Evolutionary conservation across 2,888 invertebrate species (phyloP).

Genomic region (Leucoma salicis): DNA sequence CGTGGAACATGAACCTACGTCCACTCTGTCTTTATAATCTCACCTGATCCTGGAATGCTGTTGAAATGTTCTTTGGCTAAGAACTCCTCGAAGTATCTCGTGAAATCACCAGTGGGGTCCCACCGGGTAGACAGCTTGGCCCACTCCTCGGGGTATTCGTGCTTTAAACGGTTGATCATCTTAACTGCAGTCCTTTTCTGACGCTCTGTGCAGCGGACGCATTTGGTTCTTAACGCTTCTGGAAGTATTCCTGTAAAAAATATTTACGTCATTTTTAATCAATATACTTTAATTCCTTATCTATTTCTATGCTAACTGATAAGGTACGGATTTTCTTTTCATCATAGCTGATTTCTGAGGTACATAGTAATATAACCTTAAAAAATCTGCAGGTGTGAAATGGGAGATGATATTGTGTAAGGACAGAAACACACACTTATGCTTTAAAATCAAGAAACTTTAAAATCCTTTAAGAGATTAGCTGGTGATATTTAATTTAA

Average conservation of each 20-base stretch:
- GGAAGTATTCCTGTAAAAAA: conserved; percentile 84
- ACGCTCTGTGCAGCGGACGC: conserved; percentile 84
- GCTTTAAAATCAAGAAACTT: too few species aligned
- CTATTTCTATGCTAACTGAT: too few species aligned
- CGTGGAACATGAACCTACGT: too few species aligned
- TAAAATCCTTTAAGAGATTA: too few species aligned
- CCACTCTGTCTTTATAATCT: conserved; percentile 12
- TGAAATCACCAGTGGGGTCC: conserved; percentile 86
- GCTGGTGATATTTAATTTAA: too few species aligned
- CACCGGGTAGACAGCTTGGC: conserved; percentile 84
- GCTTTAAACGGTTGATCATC: conserved; percentile 84
- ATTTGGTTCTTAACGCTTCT: conserved; percentile 86
- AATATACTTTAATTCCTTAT: too few species aligned
- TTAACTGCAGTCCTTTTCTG: conserved; percentile 86
- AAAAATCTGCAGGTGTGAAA: too few species aligned
- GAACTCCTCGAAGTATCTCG: conserved; percentile 71
- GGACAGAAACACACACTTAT: too few species aligned
- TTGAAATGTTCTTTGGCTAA: conserved; percentile 66
- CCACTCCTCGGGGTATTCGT: conserved; percentile 86
- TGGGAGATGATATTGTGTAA: too few species aligned
- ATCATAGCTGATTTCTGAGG: too few species aligned
- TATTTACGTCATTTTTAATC: neutral
- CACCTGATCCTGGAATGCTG: conserved; percentile 58
- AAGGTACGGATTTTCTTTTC: too few species aligned
- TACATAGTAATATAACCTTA: too few species aligned